Conservation (phyloP, 2,888 invertebrate species). For the Macaria notata region DNA sequence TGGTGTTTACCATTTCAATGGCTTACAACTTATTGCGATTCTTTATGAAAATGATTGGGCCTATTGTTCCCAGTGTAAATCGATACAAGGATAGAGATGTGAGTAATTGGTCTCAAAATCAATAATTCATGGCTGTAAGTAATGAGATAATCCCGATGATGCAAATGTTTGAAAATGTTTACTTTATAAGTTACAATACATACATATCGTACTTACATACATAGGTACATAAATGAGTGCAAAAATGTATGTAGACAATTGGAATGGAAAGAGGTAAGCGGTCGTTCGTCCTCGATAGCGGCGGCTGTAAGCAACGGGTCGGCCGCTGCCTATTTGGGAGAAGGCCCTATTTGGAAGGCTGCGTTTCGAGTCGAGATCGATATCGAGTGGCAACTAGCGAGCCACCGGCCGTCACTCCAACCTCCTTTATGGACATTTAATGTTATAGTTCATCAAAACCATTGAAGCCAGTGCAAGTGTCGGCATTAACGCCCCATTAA, state of each 20-base stretch:
- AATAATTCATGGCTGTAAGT: slow-evolving; percentile 13
- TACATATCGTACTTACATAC: too few species aligned
- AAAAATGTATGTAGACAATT: slow-evolving; percentile 71
- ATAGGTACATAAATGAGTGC: slow-evolving; percentile 33
- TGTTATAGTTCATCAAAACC: slow-evolving; percentile 33
- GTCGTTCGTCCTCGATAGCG: slow-evolving; percentile 64
- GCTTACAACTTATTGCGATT: slow-evolving; percentile 15
- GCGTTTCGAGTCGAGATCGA: slow-evolving; percentile 71
- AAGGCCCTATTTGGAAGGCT: slow-evolving; percentile 79
- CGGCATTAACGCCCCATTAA: slow-evolving; percentile 12
- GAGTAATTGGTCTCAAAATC: slow-evolving; percentile 11
- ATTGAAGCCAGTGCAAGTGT: slow-evolving; percentile 21
- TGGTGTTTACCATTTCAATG: slow-evolving; percentile 23
- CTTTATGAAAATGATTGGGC: slow-evolving; percentile 17
- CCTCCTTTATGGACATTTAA: slow-evolving; percentile 53
- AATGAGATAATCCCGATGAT: slow-evolving; percentile 19
- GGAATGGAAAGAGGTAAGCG: slow-evolving; percentile 65
- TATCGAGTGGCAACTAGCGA: slow-evolving; percentile 58
- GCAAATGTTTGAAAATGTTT: neutral
- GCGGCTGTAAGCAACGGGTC: slow-evolving; percentile 44
- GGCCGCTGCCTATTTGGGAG: slow-evolving; percentile 75
- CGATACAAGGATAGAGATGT: slow-evolving; percentile 14
- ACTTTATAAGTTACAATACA: neutral
- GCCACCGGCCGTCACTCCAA: slow-evolving; percentile 57
- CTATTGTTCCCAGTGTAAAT: slow-evolving; percentile 20